These are phyloP conservation scores for Aulostomus chinensis DNA, from an alignment of 2,797 vertebrate species.

Conservation along the genomic window DNA sequence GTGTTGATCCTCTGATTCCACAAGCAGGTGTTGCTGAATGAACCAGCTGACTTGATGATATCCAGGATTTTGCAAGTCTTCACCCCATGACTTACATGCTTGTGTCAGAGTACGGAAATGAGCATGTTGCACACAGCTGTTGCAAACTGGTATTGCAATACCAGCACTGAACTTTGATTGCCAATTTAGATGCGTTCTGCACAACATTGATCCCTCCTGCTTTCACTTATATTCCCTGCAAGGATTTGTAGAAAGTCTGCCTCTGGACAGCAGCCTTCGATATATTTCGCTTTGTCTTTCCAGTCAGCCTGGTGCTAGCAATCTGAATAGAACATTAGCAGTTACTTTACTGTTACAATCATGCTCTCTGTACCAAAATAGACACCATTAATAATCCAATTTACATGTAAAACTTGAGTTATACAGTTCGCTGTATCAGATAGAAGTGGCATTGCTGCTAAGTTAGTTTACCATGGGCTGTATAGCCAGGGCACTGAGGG, in stretches of 20 bases:
- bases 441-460: slow-evolving; percentile 47
- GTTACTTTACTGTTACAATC: slow-evolving; percentile 3
- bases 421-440: slow-evolving; percentile 48
- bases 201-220: slow-evolving; percentile 40
- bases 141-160: slow-evolving; percentile 34
- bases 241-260: slow-evolving; percentile 40
- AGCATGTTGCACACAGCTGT: slow-evolving; percentile 60
- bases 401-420: slow-evolving; percentile 57
- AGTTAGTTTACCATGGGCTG: slow-evolving; percentile 36
- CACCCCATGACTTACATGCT: slow-evolving; percentile 37
- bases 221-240: slow-evolving; percentile 33
- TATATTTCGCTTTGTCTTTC: slow-evolving; percentile 19
- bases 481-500: slow-evolving; percentile 26
- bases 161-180: slow-evolving; percentile 15
- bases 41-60: slow-evolving; percentile 47
- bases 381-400: slow-evolving; percentile 46
- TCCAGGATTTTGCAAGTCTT: slow-evolving; percentile 50
- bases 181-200: slow-evolving; percentile 5
- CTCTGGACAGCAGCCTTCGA: slow-evolving; percentile 5
- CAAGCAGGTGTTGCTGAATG: slow-evolving; percentile 67
- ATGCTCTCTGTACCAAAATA: slow-evolving; percentile 45
- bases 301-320: slow-evolving; percentile 34
- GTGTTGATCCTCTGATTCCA: slow-evolving; percentile 61
- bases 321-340: slow-evolving; percentile 33
- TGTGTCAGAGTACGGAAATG: slow-evolving; percentile 54